Conservation (phyloP, 1,140 invertebrate species). For the Scaptomyza montana region DNA sequence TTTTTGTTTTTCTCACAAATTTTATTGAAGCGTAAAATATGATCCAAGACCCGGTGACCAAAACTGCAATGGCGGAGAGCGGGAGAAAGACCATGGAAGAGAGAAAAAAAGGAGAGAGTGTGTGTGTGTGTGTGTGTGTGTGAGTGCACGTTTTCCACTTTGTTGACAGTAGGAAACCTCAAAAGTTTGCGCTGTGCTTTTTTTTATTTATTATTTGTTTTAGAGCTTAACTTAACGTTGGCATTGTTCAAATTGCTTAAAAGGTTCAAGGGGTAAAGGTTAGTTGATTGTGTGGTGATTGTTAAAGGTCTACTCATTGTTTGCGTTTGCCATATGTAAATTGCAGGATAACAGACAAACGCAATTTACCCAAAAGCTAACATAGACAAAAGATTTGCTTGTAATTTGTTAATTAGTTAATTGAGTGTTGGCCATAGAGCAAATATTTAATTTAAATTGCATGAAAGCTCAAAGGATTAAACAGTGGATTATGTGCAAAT, state of each 20-base stretch:
- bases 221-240: slow-evolving; percentile 70
- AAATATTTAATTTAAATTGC: slow-evolving; percentile 58
- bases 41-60: slow-evolving; percentile 54
- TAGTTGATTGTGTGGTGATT: not conserved
- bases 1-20: slow-evolving; percentile 51
- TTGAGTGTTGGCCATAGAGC: slow-evolving; percentile 66
- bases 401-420: slow-evolving; percentile 79
- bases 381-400: slow-evolving; percentile 22
- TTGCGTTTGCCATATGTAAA: slow-evolving; percentile 66
- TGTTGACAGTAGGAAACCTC: slow-evolving; percentile 79
- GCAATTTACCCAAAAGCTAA: slow-evolving; percentile 8
- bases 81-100: not conserved
- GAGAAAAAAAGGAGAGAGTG: slow-evolving; percentile 7
- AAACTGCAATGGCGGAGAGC: slow-evolving; percentile 32
- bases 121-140: slow-evolving; percentile 13
- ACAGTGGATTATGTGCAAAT: not conserved
- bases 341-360: slow-evolving; percentile 29
- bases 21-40: slow-evolving; percentile 81
- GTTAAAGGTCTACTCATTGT: slow-evolving; percentile 40
- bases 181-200: slow-evolving; percentile 70
- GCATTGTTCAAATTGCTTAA: slow-evolving; percentile 67
- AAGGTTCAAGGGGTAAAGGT: not conserved
- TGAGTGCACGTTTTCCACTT: slow-evolving; percentile 52
- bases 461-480: slow-evolving; percentile 11
- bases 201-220: slow-evolving; percentile 72